Evolutionary conservation across 1,140 invertebrate genomes (phyloP), one percentile per base, ranked within the genome.

Genomic region (Atta cephalotes): DNA sequence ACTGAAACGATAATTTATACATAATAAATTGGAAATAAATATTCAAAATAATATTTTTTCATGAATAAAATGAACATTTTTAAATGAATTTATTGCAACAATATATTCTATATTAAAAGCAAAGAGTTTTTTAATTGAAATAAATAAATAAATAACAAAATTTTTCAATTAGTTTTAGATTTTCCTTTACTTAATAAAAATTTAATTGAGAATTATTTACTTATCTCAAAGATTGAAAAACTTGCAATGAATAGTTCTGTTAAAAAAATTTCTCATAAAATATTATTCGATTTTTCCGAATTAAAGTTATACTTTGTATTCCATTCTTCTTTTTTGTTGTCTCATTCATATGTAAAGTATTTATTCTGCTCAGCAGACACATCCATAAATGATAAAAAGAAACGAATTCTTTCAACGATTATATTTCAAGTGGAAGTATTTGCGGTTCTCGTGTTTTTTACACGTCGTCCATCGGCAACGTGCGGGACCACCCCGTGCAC

Each of bases 401-500:
- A 70, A 70, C 14, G n/a, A 74, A 74, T 76, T 63, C 45, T n/a
- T 60, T 62, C 45, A 21, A 76, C 70, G 58, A 84, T 62, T 51
- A 84, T 74, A 84, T 74, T 74, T 76, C 72, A 84, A 62, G 35
- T 62, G 45, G 60, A 76, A 74, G 58, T 56, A 85, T 56, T 62
- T 49, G 82, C 71, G 51, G 10, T 71, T 31, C 10, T 21, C 78
- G 35, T 79, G 66, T 78, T 88, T 88, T 86, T 78, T 85, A 70
- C 65, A 87, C 60, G 49, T 71, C 68, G 80, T 74, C 65, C 76
- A 81, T 71, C 78, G 56, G 28, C 63, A 86, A 70, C 82, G 72
- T 63, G 60, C 35, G 85, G 49, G 90, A 91, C 88, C 91, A 91
- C 90, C 90, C 90, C 81, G 85, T 87, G 82, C 87, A 92, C 82